Evolutionary conservation across 2,888 invertebrate genomes (phyloP).

Genomic region (Chirona hameri): DNA sequence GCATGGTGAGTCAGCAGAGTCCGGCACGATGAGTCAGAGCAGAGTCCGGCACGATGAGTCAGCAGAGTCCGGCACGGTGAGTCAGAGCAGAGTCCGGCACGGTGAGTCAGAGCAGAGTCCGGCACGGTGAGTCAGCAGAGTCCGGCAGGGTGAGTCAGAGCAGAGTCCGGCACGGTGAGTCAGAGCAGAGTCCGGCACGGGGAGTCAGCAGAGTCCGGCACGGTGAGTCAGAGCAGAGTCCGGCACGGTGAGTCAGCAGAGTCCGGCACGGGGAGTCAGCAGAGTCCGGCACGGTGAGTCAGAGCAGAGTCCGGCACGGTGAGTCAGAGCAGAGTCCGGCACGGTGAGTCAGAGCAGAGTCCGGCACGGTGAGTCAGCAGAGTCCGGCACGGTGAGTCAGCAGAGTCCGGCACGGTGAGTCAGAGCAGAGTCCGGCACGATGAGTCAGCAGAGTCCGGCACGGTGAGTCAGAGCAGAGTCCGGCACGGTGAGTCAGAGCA

Average conservation of each 20-base stretch:
- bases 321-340: neutral
- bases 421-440: no score
- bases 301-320: no score
- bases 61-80: neutral
- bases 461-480: neutral
- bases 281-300: slow-evolving; percentile 65
- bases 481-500: neutral
- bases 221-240: neutral
- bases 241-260: neutral
- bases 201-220: neutral
- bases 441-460: neutral
- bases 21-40: slow-evolving; percentile 51
- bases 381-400: slow-evolving; percentile 44
- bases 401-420: slow-evolving; percentile 69
- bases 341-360: neutral
- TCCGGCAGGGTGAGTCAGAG: no score
- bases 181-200: no score
- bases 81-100: neutral
- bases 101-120: neutral
- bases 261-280: slow-evolving; percentile 50
- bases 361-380: neutral
- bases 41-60: slow-evolving; percentile 65
- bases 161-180: slow-evolving; percentile 69
- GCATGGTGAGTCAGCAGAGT: no score
- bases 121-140: no score